A percentile compares a stretch with the other conserved stretches of the same genome.
phyloP scores from a whole-genome alignment of 2,797 vertebrate species.

The Babyrousa celebensis region DNA sequence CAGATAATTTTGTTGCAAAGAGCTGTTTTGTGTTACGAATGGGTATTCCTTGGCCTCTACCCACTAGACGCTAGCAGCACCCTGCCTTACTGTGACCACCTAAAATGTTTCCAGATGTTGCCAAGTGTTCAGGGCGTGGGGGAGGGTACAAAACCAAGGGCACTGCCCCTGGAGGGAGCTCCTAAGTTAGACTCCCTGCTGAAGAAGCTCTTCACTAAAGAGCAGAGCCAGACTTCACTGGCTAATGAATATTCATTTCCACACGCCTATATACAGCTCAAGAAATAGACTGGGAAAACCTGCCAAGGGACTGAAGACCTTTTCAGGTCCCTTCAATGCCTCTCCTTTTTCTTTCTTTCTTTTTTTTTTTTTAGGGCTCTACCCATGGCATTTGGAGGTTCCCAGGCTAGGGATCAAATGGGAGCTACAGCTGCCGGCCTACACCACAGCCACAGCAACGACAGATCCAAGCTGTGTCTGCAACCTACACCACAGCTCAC shows the following conservation, averaged over 20 bases:
- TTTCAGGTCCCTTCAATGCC: not conserved
- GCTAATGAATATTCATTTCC: not conserved
- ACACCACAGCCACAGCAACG: too few relatives aligned
- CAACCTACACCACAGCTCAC: too few relatives aligned
- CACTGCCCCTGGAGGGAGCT: not conserved
- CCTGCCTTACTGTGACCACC: not conserved
- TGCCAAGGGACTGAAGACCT: not conserved
- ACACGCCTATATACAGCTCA: not conserved
- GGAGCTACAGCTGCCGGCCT: too few relatives aligned
- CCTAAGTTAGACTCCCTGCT: not conserved
- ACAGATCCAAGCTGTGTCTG: too few relatives aligned
- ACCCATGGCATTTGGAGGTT: too few relatives aligned
- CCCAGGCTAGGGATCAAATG: too few relatives aligned
- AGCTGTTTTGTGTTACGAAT: not conserved
- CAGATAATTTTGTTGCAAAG: not conserved
- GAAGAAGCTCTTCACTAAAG: not conserved
- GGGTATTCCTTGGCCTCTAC: not conserved
- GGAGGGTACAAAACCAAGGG: not conserved
- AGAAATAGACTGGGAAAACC: not conserved
- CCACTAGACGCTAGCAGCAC: not conserved
- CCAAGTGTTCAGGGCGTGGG: not conserved
- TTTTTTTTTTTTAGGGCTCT: too few relatives aligned
- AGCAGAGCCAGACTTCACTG: not conserved
- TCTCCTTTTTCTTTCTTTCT: too few relatives aligned
- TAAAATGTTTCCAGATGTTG: not conserved